Conservation (phyloP, 2,113 vertebrate species). For the Crotalus tigris region DNA sequence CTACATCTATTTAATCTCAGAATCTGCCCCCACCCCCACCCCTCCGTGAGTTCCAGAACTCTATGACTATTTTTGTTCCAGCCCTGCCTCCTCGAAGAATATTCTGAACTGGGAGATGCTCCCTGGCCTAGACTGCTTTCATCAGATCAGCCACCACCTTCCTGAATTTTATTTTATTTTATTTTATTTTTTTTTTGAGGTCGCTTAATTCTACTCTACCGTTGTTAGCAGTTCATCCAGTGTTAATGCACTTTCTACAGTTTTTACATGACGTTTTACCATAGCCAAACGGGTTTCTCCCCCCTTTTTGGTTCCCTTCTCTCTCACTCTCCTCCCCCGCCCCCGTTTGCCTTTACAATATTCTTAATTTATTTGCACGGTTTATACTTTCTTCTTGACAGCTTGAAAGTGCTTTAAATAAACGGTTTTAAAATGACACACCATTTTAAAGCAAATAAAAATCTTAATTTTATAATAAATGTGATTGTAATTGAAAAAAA, state of each 20-base stretch:
- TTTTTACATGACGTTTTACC: conserved; percentile 72
- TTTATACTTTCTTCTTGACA: conserved; percentile 77
- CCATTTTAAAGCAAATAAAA: conserved; percentile 68
- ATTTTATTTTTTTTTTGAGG: conserved; percentile 46
- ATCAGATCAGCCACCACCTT: conserved; percentile 47
- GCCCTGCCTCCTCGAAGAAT: background rate
- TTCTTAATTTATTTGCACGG: conserved; percentile 93
- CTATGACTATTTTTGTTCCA: conserved; percentile 28
- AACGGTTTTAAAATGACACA: conserved; percentile 68
- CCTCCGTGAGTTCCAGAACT: conserved; percentile 57
- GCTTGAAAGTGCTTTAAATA: conserved; percentile 76
- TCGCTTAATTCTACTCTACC: conserved; percentile 68
- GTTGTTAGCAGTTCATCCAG: conserved; percentile 72
- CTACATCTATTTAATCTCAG: conserved; percentile 62
- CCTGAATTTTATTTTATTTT: conserved; percentile 33
- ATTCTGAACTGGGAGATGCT: conserved; percentile 39
- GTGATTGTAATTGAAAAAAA: conserved; percentile 79
- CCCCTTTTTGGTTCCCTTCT: conserved; percentile 58
- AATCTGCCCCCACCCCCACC: conserved; percentile 37
- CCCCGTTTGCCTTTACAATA: conserved; percentile 76
- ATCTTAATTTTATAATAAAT: conserved; percentile 81
- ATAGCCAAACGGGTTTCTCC: conserved; percentile 73
- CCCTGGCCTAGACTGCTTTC: conserved; percentile 23
- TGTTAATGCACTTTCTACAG: conserved; percentile 82
- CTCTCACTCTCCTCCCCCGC: conserved; percentile 51